These are phyloP conservation scores for Hypsopygia costalis DNA, from an alignment of 2,888 invertebrate species.

Conservation along the genomic window DNA sequence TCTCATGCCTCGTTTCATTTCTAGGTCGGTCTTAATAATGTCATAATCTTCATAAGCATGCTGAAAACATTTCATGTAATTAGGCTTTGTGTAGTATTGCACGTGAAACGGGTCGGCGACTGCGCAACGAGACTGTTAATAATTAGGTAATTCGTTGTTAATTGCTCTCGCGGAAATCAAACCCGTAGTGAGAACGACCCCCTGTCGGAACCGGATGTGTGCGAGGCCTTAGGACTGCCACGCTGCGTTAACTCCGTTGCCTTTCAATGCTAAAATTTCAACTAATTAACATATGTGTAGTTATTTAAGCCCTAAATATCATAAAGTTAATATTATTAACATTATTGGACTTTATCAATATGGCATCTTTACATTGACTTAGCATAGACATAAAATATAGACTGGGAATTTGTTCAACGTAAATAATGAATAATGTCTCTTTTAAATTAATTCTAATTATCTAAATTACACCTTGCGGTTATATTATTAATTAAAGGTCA, in stretches of 20 bases:
- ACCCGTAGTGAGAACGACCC: slow-evolving; percentile 59
- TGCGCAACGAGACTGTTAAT: slow-evolving; percentile 43
- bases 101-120: slow-evolving; percentile 30
- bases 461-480: neutral
- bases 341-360: no score
- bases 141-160: slow-evolving; percentile 47
- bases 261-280: slow-evolving; percentile 12
- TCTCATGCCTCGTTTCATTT: slow-evolving; percentile 5
- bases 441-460: no score
- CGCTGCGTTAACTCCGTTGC: slow-evolving; percentile 27
- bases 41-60: slow-evolving; percentile 16
- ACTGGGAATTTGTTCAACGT: no score
- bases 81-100: slow-evolving; percentile 33
- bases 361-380: no score
- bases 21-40: slow-evolving; percentile 10
- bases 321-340: no score
- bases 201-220: slow-evolving; percentile 62
- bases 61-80: no score
- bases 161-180: slow-evolving; percentile 54
- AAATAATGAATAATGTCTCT: no score
- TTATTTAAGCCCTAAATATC: no score
- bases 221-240: slow-evolving; percentile 55
- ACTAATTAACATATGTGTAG: neutral
- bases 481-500: slow-evolving; percentile 30
- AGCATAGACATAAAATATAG: no score